Evolutionary conservation across 1,140 invertebrate genomes (phyloP).

Genomic region (Halesus radiatus): DNA sequence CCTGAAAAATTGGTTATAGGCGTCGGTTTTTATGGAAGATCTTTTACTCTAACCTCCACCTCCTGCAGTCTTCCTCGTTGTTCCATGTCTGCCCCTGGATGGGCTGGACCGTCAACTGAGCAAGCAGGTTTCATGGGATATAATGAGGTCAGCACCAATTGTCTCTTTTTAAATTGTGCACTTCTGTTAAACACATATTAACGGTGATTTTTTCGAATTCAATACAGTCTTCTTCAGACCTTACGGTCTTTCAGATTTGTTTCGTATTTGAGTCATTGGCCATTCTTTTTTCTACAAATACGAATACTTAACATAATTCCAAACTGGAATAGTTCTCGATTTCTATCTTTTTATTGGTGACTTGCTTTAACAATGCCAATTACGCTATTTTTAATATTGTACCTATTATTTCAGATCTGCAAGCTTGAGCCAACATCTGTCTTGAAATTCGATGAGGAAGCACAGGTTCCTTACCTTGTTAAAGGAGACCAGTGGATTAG

Average conservation of each 20-base stretch:
- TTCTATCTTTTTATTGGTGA: too few species aligned
- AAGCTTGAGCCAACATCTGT: too few species aligned
- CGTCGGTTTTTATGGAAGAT: constrained; percentile 78
- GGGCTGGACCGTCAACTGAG: constrained; percentile 78
- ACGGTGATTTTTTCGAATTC: too few species aligned
- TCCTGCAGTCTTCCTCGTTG: constrained; percentile 66
- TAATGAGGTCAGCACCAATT: constrained; percentile 73
- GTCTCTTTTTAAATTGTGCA: too few species aligned
- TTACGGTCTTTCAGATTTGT: too few species aligned
- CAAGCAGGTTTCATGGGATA: constrained; percentile 82
- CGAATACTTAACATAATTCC: too few species aligned
- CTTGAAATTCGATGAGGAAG: constrained; percentile 39
- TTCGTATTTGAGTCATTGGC: too few species aligned
- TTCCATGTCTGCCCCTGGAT: constrained; percentile 70
- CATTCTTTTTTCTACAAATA: too few species aligned
- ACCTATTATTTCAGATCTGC: constrained; percentile 34
- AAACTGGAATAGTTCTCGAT: too few species aligned
- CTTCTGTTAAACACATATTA: too few species aligned
- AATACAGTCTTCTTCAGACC: too few species aligned
- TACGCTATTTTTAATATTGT: not conserved
- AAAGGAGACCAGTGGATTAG: constrained; percentile 64
- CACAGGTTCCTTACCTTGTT: constrained; percentile 63
- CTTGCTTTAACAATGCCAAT: too few species aligned
- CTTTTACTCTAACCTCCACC: constrained; percentile 72
- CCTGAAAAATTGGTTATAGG: constrained; percentile 78